Evolutionary conservation across 2,888 invertebrate species (phyloP).

Genomic region (Aethes cnicana): DNA sequence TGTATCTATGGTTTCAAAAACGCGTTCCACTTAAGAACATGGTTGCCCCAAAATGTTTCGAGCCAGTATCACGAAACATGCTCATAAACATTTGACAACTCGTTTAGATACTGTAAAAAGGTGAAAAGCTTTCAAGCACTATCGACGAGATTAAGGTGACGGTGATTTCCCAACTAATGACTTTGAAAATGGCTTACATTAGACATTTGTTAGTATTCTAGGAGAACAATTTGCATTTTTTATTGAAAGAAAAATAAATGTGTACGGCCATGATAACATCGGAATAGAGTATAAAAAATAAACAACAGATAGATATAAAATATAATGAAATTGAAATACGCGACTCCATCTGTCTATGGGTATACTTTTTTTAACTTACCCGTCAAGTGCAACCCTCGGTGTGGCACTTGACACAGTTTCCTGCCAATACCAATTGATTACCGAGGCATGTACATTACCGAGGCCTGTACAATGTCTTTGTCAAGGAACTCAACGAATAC

Average conservation of each 20-base stretch:
- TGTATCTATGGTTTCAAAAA: not conserved
- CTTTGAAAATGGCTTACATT: slow-evolving; percentile 45
- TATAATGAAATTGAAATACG: too few relatives aligned
- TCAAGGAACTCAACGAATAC: slow-evolving; percentile 48
- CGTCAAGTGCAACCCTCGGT: slow-evolving; percentile 24
- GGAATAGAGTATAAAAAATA: too few relatives aligned
- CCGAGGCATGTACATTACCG: slow-evolving; percentile 48
- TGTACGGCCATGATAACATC: too few relatives aligned
- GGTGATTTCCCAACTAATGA: slow-evolving; percentile 44
- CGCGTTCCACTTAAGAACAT: slow-evolving; percentile 47
- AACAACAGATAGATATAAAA: too few relatives aligned
- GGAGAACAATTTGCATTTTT: slow-evolving; percentile 44
- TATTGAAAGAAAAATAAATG: slow-evolving; percentile 15
- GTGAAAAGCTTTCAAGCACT: slow-evolving; percentile 60
- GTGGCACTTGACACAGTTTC: slow-evolving; percentile 59
- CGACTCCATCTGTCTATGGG: slow-evolving; percentile 13
- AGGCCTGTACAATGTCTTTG: slow-evolving; percentile 54
- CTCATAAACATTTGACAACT: slow-evolving; percentile 37
- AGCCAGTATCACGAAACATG: slow-evolving; percentile 45
- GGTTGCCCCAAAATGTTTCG: slow-evolving; percentile 45
- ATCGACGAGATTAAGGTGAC: slow-evolving; percentile 49
- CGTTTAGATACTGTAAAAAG: slow-evolving; percentile 48
- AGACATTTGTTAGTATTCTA: slow-evolving; percentile 40
- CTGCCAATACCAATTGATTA: slow-evolving; percentile 41
- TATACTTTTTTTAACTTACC: slow-evolving; percentile 17